These are phyloP conservation scores for Drosophila bocqueti DNA, from an alignment of 1,140 invertebrate species.

Conservation along the genomic window DNA sequence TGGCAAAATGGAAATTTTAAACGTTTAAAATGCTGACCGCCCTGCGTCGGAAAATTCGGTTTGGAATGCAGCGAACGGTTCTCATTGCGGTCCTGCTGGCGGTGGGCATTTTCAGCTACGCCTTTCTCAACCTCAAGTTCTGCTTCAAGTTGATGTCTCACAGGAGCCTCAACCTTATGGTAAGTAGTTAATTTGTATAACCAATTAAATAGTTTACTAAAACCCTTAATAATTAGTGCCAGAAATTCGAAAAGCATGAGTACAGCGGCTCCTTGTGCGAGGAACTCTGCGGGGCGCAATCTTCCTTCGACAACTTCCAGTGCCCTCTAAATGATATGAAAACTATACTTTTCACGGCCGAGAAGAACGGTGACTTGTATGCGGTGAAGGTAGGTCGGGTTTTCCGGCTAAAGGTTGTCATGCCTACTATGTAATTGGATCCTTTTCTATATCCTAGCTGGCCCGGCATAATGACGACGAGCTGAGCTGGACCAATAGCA, in stretches of 20 bases:
- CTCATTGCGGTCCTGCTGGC: slow-evolving; percentile 73
- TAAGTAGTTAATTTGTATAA: slow-evolving; percentile 11
- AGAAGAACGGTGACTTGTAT: slow-evolving; percentile 77
- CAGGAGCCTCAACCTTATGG: slow-evolving; percentile 75
- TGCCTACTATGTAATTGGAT: slow-evolving; percentile 5
- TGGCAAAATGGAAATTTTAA: slow-evolving; percentile 31
- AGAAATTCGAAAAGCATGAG: slow-evolving; percentile 70
- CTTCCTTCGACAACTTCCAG: slow-evolving; percentile 73
- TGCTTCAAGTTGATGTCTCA: slow-evolving; percentile 82
- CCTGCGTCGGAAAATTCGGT: slow-evolving; percentile 71
- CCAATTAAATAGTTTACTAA: slow-evolving; percentile 28
- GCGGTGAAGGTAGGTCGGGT: slow-evolving; percentile 75
- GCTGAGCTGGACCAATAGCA: slow-evolving; percentile 73
- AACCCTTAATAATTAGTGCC: slow-evolving; percentile 48
- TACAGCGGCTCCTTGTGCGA: slow-evolving; percentile 78
- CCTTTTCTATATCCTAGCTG: slow-evolving; percentile 38
- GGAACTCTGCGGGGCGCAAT: slow-evolving; percentile 65
- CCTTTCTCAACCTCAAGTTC: slow-evolving; percentile 79
- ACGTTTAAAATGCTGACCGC: slow-evolving; percentile 69
- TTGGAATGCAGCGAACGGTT: slow-evolving; percentile 75
- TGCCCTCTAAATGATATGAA: slow-evolving; percentile 75
- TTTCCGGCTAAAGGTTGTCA: slow-evolving; percentile 29
- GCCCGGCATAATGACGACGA: slow-evolving; percentile 73
- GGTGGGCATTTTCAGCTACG: slow-evolving; percentile 74
- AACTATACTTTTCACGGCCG: slow-evolving; percentile 75